A percentile compares a stretch with the other conserved stretches of the same genome.
phyloP scores from a whole-genome alignment of 2,113 vertebrate genomes.

The Motacilla tschutschensis region DNA sequence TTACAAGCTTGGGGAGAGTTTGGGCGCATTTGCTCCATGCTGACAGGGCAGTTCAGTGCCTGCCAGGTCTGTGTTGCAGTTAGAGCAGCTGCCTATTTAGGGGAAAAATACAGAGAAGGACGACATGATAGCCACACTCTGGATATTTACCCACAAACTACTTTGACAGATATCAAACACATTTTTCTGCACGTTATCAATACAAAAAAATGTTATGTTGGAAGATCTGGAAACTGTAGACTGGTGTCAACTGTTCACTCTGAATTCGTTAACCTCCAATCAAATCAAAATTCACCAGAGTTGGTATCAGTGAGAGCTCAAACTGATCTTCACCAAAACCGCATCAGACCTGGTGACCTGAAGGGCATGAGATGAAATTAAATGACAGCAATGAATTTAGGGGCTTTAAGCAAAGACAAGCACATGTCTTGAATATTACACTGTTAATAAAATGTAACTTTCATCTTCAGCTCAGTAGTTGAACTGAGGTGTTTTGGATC shows the following conservation, averaged over 20 bases:
- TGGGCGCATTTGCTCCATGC: neutral
- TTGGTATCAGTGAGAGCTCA: neutral
- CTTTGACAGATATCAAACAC: neutral
- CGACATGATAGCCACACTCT: fast-evolving
- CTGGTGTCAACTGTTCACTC: neutral
- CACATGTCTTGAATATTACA: neutral
- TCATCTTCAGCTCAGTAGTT: neutral
- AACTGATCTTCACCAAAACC: neutral
- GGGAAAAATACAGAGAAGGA: neutral
- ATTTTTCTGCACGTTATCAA: neutral
- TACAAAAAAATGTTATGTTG: neutral
- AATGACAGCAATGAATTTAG: neutral
- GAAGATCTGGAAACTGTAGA: neutral
- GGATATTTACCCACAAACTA: neutral
- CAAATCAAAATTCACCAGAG: neutral
- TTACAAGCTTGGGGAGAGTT: neutral
- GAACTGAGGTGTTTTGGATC: neutral
- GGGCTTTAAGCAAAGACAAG: neutral
- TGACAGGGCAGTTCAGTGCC: neutral
- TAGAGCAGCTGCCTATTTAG: neutral
- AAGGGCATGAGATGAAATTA: neutral
- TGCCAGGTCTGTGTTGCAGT: neutral
- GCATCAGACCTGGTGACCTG: neutral
- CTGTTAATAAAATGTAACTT: neutral
- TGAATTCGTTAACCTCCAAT: neutral